phyloP scores from a whole-genome alignment of 2,113 vertebrate genomes.

The Chionomys nivalis region DNA sequence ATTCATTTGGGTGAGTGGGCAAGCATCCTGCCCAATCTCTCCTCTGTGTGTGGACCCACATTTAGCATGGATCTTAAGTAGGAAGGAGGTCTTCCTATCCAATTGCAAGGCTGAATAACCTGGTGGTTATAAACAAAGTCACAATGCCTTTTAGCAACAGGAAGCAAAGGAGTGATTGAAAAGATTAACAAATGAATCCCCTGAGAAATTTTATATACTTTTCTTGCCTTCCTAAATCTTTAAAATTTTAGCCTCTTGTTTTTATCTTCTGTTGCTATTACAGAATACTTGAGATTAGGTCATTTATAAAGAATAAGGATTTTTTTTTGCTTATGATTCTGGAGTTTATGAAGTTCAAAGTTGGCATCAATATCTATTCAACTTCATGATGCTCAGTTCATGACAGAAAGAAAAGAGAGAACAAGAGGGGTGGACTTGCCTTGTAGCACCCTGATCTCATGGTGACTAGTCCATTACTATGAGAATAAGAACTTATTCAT shows the following conservation, averaged over 20 bases:
- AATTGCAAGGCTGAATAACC: neutral
- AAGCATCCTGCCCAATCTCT: neutral
- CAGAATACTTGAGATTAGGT: neutral
- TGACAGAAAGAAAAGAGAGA: neutral
- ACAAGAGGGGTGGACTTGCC: neutral
- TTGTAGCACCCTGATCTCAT: neutral
- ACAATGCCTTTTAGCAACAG: neutral
- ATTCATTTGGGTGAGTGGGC: neutral
- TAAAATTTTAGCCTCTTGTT: neutral
- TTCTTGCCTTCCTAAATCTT: neutral
- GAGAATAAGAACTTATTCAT: neutral
- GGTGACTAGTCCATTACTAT: neutral
- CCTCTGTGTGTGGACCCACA: neutral
- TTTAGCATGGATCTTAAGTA: neutral
- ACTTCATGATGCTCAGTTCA: neutral
- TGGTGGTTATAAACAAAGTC: neutral
- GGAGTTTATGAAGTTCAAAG: neutral
- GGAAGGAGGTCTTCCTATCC: neutral
- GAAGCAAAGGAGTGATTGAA: neutral
- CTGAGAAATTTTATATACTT: neutral
- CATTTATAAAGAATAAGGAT: neutral
- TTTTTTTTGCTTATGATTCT: neutral
- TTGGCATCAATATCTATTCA: neutral
- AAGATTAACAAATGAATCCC: neutral
- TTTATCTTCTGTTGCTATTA: neutral